Evolutionary conservation across 1,140 invertebrate species (phyloP).

Genomic region (Chrysopa pallens): DNA sequence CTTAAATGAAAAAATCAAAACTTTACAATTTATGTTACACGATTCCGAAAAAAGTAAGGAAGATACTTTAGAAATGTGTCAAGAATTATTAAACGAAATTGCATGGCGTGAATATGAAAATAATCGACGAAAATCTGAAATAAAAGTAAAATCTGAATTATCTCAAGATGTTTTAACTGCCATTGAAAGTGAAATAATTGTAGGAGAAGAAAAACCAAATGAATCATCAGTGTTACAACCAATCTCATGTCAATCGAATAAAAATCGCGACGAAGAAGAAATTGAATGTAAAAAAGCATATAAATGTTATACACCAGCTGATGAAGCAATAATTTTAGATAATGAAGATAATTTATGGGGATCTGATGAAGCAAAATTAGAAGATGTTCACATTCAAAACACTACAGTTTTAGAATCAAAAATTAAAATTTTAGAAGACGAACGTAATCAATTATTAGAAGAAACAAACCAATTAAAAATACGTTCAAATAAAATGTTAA

Average conservation of each 20-base stretch:
- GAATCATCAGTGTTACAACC: conserved; percentile 2
- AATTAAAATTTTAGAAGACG: conserved; percentile 25
- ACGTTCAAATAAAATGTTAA: conserved; percentile 49
- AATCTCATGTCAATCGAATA: background rate
- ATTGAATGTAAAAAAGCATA: conserved; percentile 25
- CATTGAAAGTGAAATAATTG: too few species aligned
- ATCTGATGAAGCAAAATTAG: conserved; percentile 26
- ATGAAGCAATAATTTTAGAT: conserved; percentile 10
- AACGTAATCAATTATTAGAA: conserved; percentile 26
- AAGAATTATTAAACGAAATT: conserved; percentile 16
- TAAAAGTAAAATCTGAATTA: background rate
- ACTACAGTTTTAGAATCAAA: conserved; percentile 13
- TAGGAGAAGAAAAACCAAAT: conserved; percentile 6
- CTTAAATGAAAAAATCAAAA: conserved; percentile 17
- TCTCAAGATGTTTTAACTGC: background rate
- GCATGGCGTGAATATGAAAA: conserved; percentile 13
- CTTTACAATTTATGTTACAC: conserved; percentile 19
- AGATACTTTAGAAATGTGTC: conserved; percentile 14
- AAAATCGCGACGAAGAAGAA: background rate
- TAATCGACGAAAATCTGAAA: background rate
- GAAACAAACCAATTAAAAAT: conserved; percentile 38
- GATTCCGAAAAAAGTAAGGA: conserved; percentile 19
- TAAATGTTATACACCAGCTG: conserved; percentile 17
- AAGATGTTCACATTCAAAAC: conserved; percentile 18
- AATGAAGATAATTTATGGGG: conserved; percentile 32